Evolutionary conservation across 2,797 vertebrate genomes (phyloP).

Genomic region (Poeciliopsis paucimaculata): DNA sequence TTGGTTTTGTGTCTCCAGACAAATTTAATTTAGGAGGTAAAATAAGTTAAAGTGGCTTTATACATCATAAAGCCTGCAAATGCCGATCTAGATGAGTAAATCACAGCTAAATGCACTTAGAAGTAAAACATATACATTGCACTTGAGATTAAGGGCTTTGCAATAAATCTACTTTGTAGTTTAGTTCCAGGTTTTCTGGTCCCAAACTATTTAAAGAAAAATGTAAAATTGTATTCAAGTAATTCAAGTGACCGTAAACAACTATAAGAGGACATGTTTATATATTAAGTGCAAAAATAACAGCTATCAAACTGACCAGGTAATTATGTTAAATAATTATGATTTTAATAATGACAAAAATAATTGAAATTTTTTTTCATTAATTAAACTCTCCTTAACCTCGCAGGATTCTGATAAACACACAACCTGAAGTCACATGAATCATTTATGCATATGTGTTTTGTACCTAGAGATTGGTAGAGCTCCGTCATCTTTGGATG

Average conservation of each 20-base stretch:
- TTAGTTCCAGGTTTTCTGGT: background rate
- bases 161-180: background rate
- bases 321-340: background rate
- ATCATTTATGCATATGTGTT: conserved; percentile 14
- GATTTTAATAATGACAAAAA: background rate
- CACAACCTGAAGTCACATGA: background rate
- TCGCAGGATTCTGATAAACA: background rate
- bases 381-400: background rate
- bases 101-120: background rate
- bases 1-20: background rate
- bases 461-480: conserved; percentile 93
- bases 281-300: background rate
- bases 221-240: background rate
- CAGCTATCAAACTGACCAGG: background rate
- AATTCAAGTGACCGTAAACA: background rate
- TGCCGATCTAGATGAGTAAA: background rate
- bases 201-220: background rate
- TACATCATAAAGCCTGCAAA: background rate
- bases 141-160: background rate
- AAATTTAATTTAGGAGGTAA: background rate
- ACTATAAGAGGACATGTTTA: background rate
- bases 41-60: background rate
- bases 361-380: background rate
- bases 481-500: conserved; percentile 99
- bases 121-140: background rate